Base-by-base conservation (phyloP, 64 coral and sea anemone species). In the Orbicella faveolata region DNA sequence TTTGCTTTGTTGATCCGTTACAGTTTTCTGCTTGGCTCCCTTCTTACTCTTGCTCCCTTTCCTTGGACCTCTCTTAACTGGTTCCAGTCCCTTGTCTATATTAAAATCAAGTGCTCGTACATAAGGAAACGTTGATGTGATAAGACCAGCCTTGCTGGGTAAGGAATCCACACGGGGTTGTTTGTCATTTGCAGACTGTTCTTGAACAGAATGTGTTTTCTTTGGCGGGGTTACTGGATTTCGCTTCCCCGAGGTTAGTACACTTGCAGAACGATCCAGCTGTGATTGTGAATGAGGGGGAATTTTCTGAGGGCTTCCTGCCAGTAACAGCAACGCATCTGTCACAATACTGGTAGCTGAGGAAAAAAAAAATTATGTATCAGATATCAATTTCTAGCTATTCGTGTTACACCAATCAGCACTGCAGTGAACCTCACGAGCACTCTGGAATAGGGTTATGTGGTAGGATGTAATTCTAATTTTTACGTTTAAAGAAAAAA, bases 281-380 rank as follows among this genome's bases (percentile, higher is more conserved):
- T 73, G 35, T 76, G 75, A 20, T 61, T 34, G 35, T 19, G 57
- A 15, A 9, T 61, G 36, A 21, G 36, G n/a, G 9, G 57, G 73
- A 75, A 19, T 62, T 33, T 91, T 91, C 36, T 81, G 80, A 63
- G 89, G 89, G 34, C 89, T 91, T 23, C 80, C 75, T 6, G 89
- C 79, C 61, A 91, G 73, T 63, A 91, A 68, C 25, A 91, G 89
- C 36, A 91, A 83, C 16, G 89, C 80, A 41, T 91, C 89, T 18
- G 89, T 91, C 3, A 76, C 89, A n/a, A 66, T 63, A 76, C 70
- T 84, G 23, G 72, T 75, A 64, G 89, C 89, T 91, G 79, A 72
- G 11, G 9, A 52, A 13, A 18, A 77, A 63, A 75, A 26, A 35
- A 7, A 35, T 30, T 30, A 30, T 30, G 30, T 30, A 30, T 30